Percentiles rank a stretch among this genome's conserved stretches.
These are phyloP conservation scores for Sycophaga agraensis DNA, from an alignment of 1,140 invertebrate genomes.

Conservation along the genomic window DNA sequence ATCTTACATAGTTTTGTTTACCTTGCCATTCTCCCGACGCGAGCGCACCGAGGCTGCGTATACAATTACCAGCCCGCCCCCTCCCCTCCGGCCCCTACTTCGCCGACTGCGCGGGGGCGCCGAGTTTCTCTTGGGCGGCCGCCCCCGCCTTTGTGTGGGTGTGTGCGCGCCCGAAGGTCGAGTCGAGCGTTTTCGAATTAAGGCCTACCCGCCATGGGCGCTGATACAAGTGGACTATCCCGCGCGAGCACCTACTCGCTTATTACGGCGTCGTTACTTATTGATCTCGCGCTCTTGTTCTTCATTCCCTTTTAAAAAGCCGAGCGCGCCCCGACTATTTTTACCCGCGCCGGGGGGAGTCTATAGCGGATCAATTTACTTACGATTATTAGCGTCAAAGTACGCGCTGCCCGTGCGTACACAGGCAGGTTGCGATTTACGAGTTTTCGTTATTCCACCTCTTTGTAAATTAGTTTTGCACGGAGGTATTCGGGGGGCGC, in stretches of 20 bases:
- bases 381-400: too few relatives aligned
- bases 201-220: neutral
- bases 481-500: too few relatives aligned
- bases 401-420: too few relatives aligned
- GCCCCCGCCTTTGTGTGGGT: neutral
- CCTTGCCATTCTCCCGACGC: slow-evolving; percentile 53
- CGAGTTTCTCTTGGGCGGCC: slow-evolving; percentile 18
- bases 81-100: slow-evolving; percentile 37
- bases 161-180: neutral
- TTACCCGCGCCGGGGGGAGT: too few relatives aligned
- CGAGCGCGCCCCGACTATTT: too few relatives aligned
- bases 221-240: neutral
- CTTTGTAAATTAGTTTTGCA: too few relatives aligned
- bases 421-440: too few relatives aligned
- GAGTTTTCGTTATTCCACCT: too few relatives aligned
- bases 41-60: slow-evolving; percentile 39
- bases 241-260: neutral
- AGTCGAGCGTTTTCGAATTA: slow-evolving; percentile 17
- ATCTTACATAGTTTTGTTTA: slow-evolving; percentile 63
- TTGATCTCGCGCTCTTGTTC: neutral
- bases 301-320: too few relatives aligned
- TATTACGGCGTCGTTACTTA: neutral
- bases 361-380: too few relatives aligned
- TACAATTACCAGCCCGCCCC: slow-evolving; percentile 53
- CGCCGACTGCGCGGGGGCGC: slow-evolving; percentile 26